phyloP scores from a whole-genome alignment of 2,797 vertebrate species.

The Thunnus albacares region DNA sequence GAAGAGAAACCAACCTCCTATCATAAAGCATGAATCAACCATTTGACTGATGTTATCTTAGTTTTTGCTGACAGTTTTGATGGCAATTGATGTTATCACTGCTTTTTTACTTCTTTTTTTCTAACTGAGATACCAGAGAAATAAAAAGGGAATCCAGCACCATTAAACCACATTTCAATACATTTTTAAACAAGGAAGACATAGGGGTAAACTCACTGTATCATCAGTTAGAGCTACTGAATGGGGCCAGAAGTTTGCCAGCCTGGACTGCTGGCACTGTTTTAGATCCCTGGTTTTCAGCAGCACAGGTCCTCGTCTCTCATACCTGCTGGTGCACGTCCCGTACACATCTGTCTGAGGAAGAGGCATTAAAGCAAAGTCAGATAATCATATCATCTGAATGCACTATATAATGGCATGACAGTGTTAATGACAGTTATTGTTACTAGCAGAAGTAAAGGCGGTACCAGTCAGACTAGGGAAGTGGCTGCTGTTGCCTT shows the following conservation, averaged over 20 bases:
- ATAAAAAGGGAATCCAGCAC: background rate
- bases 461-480: slow-evolving; percentile 4
- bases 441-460: background rate
- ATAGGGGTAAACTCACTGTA: slow-evolving; percentile 77
- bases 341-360: slow-evolving; percentile 89
- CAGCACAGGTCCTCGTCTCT: slow-evolving; percentile 78
- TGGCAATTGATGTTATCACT: background rate
- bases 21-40: background rate
- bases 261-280: slow-evolving; percentile 84
- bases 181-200: background rate
- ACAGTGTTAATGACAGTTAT: slow-evolving; percentile 10
- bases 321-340: slow-evolving; percentile 87
- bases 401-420: background rate
- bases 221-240: slow-evolving; percentile 80
- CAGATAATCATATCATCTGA: slow-evolving; percentile 27
- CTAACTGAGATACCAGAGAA: background rate
- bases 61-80: no score
- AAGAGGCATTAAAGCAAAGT: slow-evolving; percentile 18
- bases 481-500: background rate
- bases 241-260: slow-evolving; percentile 81
- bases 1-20: background rate
- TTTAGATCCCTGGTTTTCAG: slow-evolving; percentile 88
- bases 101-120: background rate
- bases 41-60: background rate
- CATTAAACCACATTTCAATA: background rate